A percentile compares a stretch with the other conserved stretches of the same genome.
Conservation (phyloP, 2,113 vertebrate genomes). For the Bubo blakistoni region DNA sequence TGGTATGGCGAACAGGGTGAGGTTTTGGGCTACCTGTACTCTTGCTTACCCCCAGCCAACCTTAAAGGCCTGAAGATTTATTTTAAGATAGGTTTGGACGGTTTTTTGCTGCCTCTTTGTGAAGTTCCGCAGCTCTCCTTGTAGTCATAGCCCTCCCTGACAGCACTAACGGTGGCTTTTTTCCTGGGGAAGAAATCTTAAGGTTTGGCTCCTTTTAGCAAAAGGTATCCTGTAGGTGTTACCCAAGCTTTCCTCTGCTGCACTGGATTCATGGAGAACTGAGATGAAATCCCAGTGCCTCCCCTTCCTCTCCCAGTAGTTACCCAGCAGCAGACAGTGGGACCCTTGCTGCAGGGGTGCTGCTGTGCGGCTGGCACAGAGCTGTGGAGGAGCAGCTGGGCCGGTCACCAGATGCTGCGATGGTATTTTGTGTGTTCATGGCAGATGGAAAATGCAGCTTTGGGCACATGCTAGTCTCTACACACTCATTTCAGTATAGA, state of each 20-base stretch:
- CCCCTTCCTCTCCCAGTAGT: not conserved
- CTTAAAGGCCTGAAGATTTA: not conserved
- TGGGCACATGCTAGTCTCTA: not conserved
- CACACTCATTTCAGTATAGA: not conserved
- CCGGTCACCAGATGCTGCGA: fast-evolving
- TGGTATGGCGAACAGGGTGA: fast-evolving
- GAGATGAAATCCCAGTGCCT: not conserved
- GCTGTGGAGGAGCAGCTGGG: fast-evolving
- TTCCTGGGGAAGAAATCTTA: not conserved
- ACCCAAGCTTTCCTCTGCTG: not conserved
- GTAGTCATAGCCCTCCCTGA: not conserved
- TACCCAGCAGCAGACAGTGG: not conserved
- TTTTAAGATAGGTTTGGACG: not conserved
- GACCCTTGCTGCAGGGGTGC: fast-evolving
- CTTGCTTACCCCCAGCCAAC: not conserved
- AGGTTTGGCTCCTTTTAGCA: not conserved
- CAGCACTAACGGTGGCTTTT: not conserved
- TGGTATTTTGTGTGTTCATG: not conserved
- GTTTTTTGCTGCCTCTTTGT: not conserved
- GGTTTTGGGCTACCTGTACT: not conserved
- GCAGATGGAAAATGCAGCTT: not conserved
- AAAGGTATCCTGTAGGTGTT: fast-evolving
- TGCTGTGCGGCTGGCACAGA: fast-evolving
- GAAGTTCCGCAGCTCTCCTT: not conserved
- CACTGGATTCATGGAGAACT: not conserved